A percentile compares a stretch with the other conserved stretches of the same genome.
These are phyloP conservation scores for Drosophila aldrichi DNA, from an alignment of 2,888 invertebrate genomes.

Conservation along the genomic window DNA sequence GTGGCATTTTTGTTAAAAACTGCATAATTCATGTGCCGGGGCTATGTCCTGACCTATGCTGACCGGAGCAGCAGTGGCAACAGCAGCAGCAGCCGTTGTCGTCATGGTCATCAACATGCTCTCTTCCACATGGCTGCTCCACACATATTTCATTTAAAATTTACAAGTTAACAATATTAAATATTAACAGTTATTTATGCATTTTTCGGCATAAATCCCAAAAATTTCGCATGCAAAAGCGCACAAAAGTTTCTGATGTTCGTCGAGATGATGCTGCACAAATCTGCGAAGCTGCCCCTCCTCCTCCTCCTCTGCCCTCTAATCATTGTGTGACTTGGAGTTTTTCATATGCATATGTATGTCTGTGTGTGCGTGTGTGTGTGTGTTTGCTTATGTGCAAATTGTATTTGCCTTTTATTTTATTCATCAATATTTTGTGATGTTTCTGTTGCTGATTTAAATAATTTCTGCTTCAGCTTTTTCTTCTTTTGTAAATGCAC, in stretches of 20 bases:
- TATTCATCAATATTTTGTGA: constrained; percentile 65
- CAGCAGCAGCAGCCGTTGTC: constrained; percentile 22
- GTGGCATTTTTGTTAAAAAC: constrained; percentile 79
- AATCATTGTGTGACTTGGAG: constrained; percentile 42
- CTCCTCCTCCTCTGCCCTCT: too few species aligned
- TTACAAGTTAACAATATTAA: constrained; percentile 83
- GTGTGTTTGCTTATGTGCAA: constrained; percentile 32
- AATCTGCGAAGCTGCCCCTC: too few species aligned
- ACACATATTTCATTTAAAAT: constrained; percentile 82
- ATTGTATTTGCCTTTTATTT: constrained; percentile 72
- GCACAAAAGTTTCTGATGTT: constrained; percentile 63
- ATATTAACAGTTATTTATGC: constrained; percentile 83
- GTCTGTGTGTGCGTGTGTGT: constrained; percentile 21
- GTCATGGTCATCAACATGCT: constrained; percentile 50
- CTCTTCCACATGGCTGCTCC: constrained; percentile 63
- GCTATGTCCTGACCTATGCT: constrained; percentile 43
- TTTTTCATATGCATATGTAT: constrained; percentile 46
- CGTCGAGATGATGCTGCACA: constrained; percentile 53
- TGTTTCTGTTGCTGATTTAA: constrained; percentile 67
- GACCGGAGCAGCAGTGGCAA: constrained; percentile 17
- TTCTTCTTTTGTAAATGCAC: constrained; percentile 36
- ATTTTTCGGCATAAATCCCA: constrained; percentile 79
- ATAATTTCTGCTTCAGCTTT: constrained; percentile 57
- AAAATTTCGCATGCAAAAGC: constrained; percentile 73
- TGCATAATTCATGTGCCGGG: constrained; percentile 78